Evolutionary conservation across 2,113 vertebrate genomes (phyloP).

Genomic region (Nerophis lumbriciformis): DNA sequence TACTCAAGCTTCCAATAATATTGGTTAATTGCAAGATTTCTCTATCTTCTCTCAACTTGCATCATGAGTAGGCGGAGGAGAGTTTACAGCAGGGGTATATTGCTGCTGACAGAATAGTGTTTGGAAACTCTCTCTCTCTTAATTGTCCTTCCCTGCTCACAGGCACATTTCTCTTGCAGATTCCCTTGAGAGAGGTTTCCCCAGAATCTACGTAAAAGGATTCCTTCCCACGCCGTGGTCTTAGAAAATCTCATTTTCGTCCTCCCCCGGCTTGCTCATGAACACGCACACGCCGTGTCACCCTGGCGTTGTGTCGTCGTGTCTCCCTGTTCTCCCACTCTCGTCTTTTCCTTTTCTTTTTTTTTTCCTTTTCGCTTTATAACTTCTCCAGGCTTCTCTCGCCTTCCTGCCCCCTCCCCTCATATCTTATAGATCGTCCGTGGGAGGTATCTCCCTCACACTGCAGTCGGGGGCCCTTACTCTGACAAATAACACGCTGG

Average conservation of each 20-base stretch:
- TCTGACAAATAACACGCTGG: constrained; percentile 73
- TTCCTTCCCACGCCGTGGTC: constrained; percentile 84
- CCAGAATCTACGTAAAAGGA: constrained; percentile 90
- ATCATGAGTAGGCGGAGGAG: constrained; percentile 75
- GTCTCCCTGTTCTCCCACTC: constrained; percentile 53
- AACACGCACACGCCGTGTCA: constrained; percentile 67
- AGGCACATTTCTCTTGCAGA: constrained; percentile 71
- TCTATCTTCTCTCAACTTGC: constrained; percentile 75
- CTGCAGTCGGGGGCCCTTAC: constrained; percentile 63
- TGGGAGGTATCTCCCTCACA: constrained; percentile 73
- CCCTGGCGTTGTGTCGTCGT: constrained; percentile 68
- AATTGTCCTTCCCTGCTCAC: constrained; percentile 64
- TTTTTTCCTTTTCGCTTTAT: constrained; percentile 29
- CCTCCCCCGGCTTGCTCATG: constrained; percentile 69
- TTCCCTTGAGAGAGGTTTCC: constrained; percentile 90
- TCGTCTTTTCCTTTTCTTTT: constrained; percentile 35
- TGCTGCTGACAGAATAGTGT: constrained; percentile 79
- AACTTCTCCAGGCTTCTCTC: constrained; percentile 54
- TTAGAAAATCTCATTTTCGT: constrained; percentile 83
- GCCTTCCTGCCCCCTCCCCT: constrained; percentile 15
- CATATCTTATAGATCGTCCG: constrained; percentile 64
- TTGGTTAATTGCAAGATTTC: constrained; percentile 80
- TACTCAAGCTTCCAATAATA: constrained; percentile 71
- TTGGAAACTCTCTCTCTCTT: constrained; percentile 65
- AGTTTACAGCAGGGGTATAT: constrained; percentile 79